Evolutionary conservation across 2,888 invertebrate genomes (phyloP).

Genomic region (Drosophila kuntzei): DNA sequence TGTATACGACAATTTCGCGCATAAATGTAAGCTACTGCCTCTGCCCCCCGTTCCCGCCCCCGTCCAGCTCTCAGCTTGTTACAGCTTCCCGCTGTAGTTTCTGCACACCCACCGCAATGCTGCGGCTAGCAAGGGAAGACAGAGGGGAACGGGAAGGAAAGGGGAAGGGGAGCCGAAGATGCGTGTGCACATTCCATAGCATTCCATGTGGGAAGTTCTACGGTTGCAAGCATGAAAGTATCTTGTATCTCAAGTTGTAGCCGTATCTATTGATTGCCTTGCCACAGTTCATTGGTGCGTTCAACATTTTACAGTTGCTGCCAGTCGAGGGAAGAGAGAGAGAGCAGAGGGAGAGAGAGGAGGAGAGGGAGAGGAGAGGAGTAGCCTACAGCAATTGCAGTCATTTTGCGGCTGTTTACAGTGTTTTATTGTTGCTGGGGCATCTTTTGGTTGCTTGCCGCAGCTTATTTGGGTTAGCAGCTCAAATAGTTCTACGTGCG

Average conservation of each 20-base stretch:
- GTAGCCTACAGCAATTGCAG: constrained; percentile 47
- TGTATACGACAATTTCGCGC: constrained; percentile 81
- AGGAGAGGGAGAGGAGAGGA: not conserved
- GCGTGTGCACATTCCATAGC: constrained; percentile 80
- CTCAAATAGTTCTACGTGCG: constrained; percentile 79
- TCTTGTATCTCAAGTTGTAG: constrained; percentile 74
- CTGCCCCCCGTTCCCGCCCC: not conserved
- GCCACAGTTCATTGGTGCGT: constrained; percentile 74
- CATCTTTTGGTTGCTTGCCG: constrained; percentile 38
- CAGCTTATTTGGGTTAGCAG: constrained; percentile 77
- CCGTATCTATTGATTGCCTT: constrained; percentile 77
- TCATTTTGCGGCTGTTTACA: constrained; percentile 50
- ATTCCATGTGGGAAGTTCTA: constrained; percentile 77
- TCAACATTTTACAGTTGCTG: constrained; percentile 45
- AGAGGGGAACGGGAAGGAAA: not conserved
- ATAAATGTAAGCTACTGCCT: constrained; percentile 77
- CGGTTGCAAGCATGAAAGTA: constrained; percentile 69
- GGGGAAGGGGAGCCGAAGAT: constrained; percentile 62
- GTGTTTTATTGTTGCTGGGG: constrained; percentile 51
- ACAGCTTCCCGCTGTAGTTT: constrained; percentile 1
- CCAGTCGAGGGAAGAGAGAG: not conserved
- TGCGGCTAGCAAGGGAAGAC: not conserved
- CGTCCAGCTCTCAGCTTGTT: no score
- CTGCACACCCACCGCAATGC: constrained; percentile 45
- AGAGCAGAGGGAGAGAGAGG: not conserved